Conservation (phyloP, 2,888 invertebrate species). For the Drosophila anceps region DNA sequence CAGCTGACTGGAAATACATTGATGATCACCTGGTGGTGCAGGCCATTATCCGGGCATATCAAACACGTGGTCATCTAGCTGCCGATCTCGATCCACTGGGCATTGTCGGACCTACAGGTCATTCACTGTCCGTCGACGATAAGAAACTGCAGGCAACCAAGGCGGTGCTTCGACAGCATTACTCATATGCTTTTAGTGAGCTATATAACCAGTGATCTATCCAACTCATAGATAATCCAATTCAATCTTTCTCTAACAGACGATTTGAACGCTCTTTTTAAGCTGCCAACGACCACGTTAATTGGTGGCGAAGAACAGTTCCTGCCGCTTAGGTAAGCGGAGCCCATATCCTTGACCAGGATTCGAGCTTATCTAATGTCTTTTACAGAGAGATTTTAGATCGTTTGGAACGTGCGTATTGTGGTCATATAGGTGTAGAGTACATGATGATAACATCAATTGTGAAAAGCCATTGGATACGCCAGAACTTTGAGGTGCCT, state of each 20-base stretch:
- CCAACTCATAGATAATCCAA: background rate
- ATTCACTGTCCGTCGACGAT: slow-evolving; percentile 36
- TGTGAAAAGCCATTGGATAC: slow-evolving; percentile 99
- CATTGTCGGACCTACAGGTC: slow-evolving; percentile 84
- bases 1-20: slow-evolving; percentile 93
- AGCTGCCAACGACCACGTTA: slow-evolving; percentile 98
- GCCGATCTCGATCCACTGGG: slow-evolving; percentile 92
- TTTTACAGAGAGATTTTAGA: slow-evolving; percentile 92
- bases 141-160: slow-evolving; percentile 57
- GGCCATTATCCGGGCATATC: slow-evolving; percentile 98
- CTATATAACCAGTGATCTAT: background rate
- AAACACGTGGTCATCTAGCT: slow-evolving; percentile 91
- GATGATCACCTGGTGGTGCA: slow-evolving; percentile 98
- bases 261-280: slow-evolving; percentile 97
- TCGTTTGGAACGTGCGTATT: slow-evolving; percentile 96
- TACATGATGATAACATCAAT: slow-evolving; percentile 99
- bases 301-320: slow-evolving; percentile 96
- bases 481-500: slow-evolving; percentile 97
- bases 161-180: slow-evolving; percentile 71
- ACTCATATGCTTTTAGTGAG: slow-evolving; percentile 60
- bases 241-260: slow-evolving; percentile 82
- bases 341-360: background rate
- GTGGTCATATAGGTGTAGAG: slow-evolving; percentile 98
- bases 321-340: slow-evolving; percentile 88
- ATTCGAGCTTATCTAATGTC: too few relatives aligned